phyloP scores from a whole-genome alignment of 2,113 vertebrate species.

The Atlantisia rogersi region DNA sequence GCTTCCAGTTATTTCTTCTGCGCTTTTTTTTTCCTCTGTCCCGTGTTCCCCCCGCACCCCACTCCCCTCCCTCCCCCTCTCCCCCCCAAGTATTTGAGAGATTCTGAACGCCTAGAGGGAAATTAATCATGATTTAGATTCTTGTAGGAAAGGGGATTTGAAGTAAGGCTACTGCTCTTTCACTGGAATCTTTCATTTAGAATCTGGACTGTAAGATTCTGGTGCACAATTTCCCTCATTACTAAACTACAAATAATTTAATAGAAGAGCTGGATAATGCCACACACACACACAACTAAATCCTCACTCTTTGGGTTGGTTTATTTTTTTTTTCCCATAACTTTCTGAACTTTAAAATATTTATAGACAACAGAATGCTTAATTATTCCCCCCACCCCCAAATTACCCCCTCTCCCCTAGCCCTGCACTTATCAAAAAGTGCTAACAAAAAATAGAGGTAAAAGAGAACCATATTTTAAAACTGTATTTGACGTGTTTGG shows the following conservation, averaged over 20 bases:
- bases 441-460: not conserved
- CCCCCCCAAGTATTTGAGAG: not conserved
- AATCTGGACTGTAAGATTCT: not conserved
- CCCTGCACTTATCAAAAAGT: not conserved
- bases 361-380: not conserved
- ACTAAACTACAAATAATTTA: not conserved
- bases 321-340: not conserved
- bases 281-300: not conserved
- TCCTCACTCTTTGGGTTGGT: not conserved
- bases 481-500: not conserved
- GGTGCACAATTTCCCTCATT: not conserved
- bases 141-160: not conserved
- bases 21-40: not conserved
- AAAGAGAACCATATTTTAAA: not conserved
- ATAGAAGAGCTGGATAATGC: not conserved
- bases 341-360: not conserved
- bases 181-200: not conserved
- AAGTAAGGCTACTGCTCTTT: not conserved
- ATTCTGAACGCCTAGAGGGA: not conserved
- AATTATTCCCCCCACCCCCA: not conserved
- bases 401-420: not conserved
- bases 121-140: not conserved
- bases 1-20: not conserved
- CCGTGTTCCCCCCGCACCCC: no score
- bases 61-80: no score